phyloP scores from a whole-genome alignment of 2,113 vertebrate species.

The Sebastes fasciatus region DNA sequence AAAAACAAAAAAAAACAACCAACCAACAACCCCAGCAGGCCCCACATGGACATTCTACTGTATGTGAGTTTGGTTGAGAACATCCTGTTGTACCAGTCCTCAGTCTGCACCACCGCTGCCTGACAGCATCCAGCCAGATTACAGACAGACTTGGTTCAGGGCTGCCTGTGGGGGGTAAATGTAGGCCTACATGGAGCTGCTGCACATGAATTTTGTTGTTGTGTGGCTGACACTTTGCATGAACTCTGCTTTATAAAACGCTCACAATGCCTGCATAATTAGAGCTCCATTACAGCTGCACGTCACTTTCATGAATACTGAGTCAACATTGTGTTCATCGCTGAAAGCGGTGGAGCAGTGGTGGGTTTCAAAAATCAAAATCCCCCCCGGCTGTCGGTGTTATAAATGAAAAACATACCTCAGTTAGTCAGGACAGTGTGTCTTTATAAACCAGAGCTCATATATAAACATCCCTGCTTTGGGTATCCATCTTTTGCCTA shows the following conservation, averaged over 20 bases:
- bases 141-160: not conserved
- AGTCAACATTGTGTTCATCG: constrained; percentile 6
- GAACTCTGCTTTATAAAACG: constrained; percentile 46
- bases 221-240: constrained; percentile 18
- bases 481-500: constrained; percentile 47
- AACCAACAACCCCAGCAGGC: constrained; percentile 39
- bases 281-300: constrained; percentile 10
- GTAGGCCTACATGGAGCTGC: constrained; percentile 8
- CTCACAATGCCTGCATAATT: constrained; percentile 7
- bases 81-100: constrained; percentile 24
- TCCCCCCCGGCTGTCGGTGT: not conserved
- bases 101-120: not conserved
- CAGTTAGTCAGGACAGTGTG: not conserved
- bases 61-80: constrained; percentile 57
- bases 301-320: not conserved
- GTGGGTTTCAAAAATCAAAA: constrained; percentile 1
- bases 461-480: constrained; percentile 22
- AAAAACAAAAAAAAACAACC: constrained; percentile 37
- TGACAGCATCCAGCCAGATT: not conserved
- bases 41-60: constrained; percentile 65
- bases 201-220: not conserved
- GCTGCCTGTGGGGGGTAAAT: not conserved
- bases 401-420: not conserved
- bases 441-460: constrained; percentile 42
- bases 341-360: constrained; percentile 1